These are phyloP conservation scores for Gorsachius magnificus DNA, from an alignment of 2,797 vertebrate genomes.

Conservation along the genomic window DNA sequence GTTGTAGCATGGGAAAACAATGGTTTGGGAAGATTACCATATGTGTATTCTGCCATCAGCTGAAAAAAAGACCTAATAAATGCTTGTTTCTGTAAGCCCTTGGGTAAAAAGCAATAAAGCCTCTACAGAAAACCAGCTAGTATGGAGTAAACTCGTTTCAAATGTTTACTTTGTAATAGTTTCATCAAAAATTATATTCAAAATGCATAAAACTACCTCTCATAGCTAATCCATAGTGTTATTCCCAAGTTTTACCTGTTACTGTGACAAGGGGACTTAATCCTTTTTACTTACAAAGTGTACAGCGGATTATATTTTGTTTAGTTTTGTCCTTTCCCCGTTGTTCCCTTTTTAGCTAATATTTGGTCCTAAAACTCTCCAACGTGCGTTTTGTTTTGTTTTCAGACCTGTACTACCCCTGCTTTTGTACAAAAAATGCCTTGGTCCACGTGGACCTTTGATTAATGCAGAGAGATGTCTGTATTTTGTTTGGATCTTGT, in stretches of 20 bases:
- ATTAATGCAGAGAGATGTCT: background rate
- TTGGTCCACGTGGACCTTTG: background rate
- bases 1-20: background rate
- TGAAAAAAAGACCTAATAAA: background rate
- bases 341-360: background rate
- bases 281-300: background rate
- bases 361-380: background rate
- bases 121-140: background rate
- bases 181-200: background rate
- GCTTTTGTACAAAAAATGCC: background rate
- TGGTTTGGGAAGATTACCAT: background rate
- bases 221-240: background rate
- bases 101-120: background rate
- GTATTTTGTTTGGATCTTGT: background rate
- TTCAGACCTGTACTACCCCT: background rate
- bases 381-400: background rate
- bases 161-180: background rate
- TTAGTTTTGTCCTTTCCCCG: background rate
- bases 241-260: background rate
- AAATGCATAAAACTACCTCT: background rate
- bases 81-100: background rate
- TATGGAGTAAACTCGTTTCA: background rate
- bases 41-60: background rate
- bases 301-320: background rate
- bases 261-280: background rate